A percentile compares a stretch with the other conserved stretches of the same genome.
These are phyloP conservation scores for Anastrepha obliqua DNA, from an alignment of 1,140 invertebrate genomes.

Conservation along the genomic window DNA sequence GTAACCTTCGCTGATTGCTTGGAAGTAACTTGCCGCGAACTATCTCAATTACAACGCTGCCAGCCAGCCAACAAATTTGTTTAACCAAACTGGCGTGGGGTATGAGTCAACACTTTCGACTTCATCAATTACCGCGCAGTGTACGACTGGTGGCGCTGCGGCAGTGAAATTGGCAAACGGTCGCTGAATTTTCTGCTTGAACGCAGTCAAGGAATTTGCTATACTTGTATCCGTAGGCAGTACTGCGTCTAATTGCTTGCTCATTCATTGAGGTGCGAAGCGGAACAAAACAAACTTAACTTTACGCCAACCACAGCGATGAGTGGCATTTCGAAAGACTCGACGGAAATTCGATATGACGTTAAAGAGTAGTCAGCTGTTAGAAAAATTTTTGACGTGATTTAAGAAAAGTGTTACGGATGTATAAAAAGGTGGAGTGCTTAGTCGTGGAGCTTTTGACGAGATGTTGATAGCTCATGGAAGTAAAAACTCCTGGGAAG, in stretches of 20 bases:
- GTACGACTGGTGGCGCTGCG: not conserved
- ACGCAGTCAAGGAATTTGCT: not conserved
- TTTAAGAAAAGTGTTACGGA: no score
- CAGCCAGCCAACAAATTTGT: not conserved
- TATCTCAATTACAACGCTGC: not conserved
- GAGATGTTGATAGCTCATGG: no score
- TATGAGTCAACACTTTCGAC: not conserved
- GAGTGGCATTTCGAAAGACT: no score
- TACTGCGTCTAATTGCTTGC: conserved; percentile 13
- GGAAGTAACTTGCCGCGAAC: not conserved
- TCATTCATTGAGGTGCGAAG: not conserved
- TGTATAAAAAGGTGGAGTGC: no score
- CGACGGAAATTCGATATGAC: not conserved
- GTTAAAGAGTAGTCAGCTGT: no score
- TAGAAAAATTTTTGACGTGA: no score
- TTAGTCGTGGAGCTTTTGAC: no score
- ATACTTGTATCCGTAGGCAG: not conserved
- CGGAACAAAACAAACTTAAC: not conserved
- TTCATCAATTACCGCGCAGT: not conserved
- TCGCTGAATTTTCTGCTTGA: not conserved
- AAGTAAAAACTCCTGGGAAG: no score
- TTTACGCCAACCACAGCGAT: not conserved
- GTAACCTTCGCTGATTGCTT: not conserved
- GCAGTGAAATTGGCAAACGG: no score
- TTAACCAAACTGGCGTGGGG: not conserved